Percentiles rank a stretch among this genome's conserved stretches.
These are phyloP conservation scores for Mobula birostris DNA, from an alignment of 2,113 vertebrate genomes.

Conservation along the genomic window DNA sequence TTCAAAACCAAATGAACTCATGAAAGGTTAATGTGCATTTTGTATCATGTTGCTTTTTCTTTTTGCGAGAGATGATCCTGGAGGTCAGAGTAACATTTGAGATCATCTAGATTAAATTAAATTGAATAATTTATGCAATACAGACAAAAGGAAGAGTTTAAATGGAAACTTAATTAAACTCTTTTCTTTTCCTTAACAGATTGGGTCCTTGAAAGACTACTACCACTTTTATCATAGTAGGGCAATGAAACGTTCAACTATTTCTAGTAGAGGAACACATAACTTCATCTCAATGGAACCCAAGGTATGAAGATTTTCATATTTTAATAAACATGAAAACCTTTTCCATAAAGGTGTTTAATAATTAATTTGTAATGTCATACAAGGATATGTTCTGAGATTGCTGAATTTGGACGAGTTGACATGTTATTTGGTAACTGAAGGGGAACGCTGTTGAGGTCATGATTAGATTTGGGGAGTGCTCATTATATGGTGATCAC, in stretches of 20 bases:
- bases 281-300: conserved; percentile 99
- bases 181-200: conserved; percentile 59
- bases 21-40: neutral
- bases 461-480: neutral
- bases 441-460: neutral
- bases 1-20: neutral
- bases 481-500: neutral
- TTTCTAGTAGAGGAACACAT: conserved; percentile 86
- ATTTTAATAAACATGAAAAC: conserved; percentile 14
- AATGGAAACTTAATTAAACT: neutral
- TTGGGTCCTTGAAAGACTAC: conserved; percentile 90
- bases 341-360: conserved; percentile 50
- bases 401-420: conserved; percentile 47
- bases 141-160: neutral
- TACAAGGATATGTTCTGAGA: conserved; percentile 44
- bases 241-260: conserved; percentile 93
- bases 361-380: conserved; percentile 68
- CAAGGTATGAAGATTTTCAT: conserved; percentile 75
- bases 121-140: conserved; percentile 55
- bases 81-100: conserved; percentile 52
- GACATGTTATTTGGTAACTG: conserved; percentile 43
- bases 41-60: conserved; percentile 15
- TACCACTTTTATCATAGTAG: conserved; percentile 98
- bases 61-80: conserved; percentile 55
- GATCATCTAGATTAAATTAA: conserved; percentile 48